Base-by-base conservation (phyloP, 1,140 invertebrate genomes). In the Dreissena polymorpha region DNA sequence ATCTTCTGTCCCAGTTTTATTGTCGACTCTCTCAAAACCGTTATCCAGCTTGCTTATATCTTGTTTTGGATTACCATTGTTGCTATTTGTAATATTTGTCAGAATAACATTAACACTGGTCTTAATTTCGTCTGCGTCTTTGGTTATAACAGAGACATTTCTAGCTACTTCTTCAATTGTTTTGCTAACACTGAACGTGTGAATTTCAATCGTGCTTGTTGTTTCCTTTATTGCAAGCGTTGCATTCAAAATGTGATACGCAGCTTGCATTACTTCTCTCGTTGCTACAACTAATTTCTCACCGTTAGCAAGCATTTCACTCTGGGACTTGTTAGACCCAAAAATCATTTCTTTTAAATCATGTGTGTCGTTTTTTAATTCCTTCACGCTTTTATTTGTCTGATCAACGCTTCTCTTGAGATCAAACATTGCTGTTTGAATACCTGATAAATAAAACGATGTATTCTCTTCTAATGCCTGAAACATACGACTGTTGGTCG, bases 381-480 rank as follows among this genome's bases (percentile, higher is more conserved):
- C 68, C 23, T 16, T 55, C 10, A 82, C 5, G 0, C 57, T 29
- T 13, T 27, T 39, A 57, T 82, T 82, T 10, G 63, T 65, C 27
- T 55, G 8, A 49, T 74, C 79, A 25, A 82, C 27, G 6, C 50
- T 18, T 18, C 72, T 63, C 39, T 51, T 50, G 12, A 83, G 53
- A 10, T 68, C 64, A 64, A 10, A 51, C 8, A 83, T 23, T 63
- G 39, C 67, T 39, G 29, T 27, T 25, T 57, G 55, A 2, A 83
- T 21, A 53, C 76, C 68, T 55, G 64, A 25, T 60, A 76, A 73
- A 60, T 75, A 83, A 63, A 75, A 53, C 10, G 75, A 64, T 12
- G 76, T 53, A 50, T 77, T 83, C 71, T 83, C 64, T 71, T 83
- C 81, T 18, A 83, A 76, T 6, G 81, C 81, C 39, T 83, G 73